A percentile compares a stretch with the other conserved stretches of the same genome.
Evolutionary conservation across 2,888 invertebrate genomes (phyloP).

Genomic region (Pristionchus fissidentatus): DNA sequence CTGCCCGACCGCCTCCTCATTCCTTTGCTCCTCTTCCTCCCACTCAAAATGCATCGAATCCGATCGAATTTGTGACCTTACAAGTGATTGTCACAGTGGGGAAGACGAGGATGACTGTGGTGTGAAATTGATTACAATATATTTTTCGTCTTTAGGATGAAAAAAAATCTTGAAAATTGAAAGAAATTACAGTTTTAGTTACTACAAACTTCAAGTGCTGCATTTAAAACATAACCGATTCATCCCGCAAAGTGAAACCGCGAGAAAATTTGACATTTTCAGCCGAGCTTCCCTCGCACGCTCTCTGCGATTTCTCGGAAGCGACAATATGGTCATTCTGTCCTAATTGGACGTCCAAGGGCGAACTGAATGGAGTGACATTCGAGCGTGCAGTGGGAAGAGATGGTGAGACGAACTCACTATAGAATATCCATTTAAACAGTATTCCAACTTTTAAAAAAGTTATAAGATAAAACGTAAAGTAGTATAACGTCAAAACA

Average conservation of each 20-base stretch:
- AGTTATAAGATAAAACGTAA: too few relatives aligned
- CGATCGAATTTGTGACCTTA: constrained; percentile 33
- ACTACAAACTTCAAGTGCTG: too few relatives aligned
- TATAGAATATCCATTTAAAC: too few relatives aligned
- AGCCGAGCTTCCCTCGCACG: neutral
- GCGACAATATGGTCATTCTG: neutral
- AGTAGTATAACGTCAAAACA: too few relatives aligned
- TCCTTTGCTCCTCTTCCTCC: constrained; percentile 30
- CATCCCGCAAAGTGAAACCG: neutral
- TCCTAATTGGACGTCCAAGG: neutral
- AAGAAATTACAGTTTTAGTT: too few relatives aligned
- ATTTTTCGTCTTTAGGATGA: too few relatives aligned
- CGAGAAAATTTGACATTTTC: neutral
- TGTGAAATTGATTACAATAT: too few relatives aligned
- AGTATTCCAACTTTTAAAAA: too few relatives aligned
- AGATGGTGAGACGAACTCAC: neutral
- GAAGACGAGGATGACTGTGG: constrained; percentile 43
- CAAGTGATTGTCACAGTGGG: constrained; percentile 8
- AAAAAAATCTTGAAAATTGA: too few relatives aligned
- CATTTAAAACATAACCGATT: too few relatives aligned
- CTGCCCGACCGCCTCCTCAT: neutral
- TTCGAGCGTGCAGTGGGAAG: neutral
- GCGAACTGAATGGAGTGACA: neutral
- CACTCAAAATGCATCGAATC: constrained; percentile 9
- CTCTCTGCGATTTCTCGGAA: constrained; percentile 11